These are phyloP conservation scores for Rhorus exstirpatorius DNA, from an alignment of 2,888 invertebrate genomes.

Conservation along the genomic window DNA sequence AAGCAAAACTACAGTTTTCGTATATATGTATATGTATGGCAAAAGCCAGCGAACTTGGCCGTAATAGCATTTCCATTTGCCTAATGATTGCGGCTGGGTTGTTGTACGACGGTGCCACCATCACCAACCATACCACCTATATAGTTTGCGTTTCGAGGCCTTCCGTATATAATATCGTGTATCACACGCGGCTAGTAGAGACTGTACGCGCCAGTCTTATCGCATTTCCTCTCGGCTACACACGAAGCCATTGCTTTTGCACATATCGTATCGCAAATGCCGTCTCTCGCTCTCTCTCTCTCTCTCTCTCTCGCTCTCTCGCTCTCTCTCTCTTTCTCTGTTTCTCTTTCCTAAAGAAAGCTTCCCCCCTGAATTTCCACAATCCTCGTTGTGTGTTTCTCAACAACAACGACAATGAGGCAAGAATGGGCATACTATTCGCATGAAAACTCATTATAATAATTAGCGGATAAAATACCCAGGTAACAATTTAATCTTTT, in stretches of 20 bases:
- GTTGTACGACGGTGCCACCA: constrained; percentile 53
- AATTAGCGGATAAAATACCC: neutral
- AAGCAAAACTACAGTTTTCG: constrained; percentile 10
- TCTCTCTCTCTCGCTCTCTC: neutral
- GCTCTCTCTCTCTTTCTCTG: neutral
- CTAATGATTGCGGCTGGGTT: constrained; percentile 81
- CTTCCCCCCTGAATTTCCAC: constrained; percentile 57
- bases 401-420: neutral
- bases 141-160: constrained; percentile 73
- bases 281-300: constrained; percentile 3
- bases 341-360: constrained; percentile 21
- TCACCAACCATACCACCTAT: constrained; percentile 50
- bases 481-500: too few species aligned
- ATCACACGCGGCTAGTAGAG: constrained; percentile 54
- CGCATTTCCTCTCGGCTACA: constrained; percentile 85
- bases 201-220: constrained; percentile 78
- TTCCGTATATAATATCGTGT: constrained; percentile 66
- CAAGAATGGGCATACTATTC: neutral
- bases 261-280: constrained; percentile 53
- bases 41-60: constrained; percentile 63
- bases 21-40: constrained; percentile 21
- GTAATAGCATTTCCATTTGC: constrained; percentile 82
- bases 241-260: constrained; percentile 73
- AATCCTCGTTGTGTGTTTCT: constrained; percentile 17
- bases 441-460: neutral